Evolutionary conservation across 92 coral and sea anemone genomes (phyloP).

Genomic region (Epizoanthus rinbou): DNA sequence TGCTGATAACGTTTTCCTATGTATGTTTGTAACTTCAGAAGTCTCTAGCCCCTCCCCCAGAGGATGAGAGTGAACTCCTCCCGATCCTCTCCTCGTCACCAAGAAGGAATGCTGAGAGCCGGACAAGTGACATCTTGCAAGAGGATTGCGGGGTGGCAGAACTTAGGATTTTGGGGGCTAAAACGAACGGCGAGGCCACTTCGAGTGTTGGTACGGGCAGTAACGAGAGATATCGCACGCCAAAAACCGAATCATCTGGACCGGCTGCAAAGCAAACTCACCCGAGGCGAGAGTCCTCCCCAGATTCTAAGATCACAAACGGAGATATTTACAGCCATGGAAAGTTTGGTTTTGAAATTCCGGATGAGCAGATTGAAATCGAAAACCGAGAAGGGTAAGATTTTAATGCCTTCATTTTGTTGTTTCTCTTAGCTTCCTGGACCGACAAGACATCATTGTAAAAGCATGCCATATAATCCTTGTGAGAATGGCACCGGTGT

Average conservation of each 20-base stretch:
- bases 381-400: slow-evolving; percentile 4
- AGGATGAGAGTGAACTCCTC: slow-evolving; percentile 6
- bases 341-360: slow-evolving; percentile 37
- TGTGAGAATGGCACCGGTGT: background rate
- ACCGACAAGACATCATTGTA: too few species aligned
- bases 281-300: too few species aligned
- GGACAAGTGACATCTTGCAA: background rate
- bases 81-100: slow-evolving; percentile 23
- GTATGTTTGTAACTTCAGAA: slow-evolving; percentile 1
- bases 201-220: slow-evolving; percentile 32
- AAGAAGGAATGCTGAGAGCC: slow-evolving; percentile 12
- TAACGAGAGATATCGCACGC: background rate
- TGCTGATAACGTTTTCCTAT: too few species aligned
- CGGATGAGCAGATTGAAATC: slow-evolving; percentile 15
- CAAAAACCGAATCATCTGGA: background rate
- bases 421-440: background rate
- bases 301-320: background rate
- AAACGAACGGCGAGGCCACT: slow-evolving; percentile 38
- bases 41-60: slow-evolving; percentile 16
- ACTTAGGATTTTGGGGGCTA: slow-evolving; percentile 27
- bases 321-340: slow-evolving; percentile 27
- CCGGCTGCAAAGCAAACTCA: background rate
- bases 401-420: background rate
- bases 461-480: background rate
- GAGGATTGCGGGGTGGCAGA: slow-evolving; percentile 24